Evolutionary conservation across 2,888 invertebrate species (phyloP).

Genomic region (Thysanoteuthis rhombus): DNA sequence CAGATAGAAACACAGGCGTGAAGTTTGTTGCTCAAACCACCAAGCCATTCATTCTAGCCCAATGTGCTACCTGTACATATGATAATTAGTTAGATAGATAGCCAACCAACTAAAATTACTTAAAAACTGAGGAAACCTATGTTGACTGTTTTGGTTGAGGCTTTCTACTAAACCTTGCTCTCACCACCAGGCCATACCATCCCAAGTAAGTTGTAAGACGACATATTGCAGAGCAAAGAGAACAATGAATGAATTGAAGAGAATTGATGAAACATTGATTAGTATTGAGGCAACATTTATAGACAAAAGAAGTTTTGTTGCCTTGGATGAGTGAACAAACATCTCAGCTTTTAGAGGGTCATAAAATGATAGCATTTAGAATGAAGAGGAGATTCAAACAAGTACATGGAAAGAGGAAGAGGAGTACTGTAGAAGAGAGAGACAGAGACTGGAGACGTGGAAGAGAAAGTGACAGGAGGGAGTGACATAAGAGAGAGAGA

Average conservation of each 20-base stretch:
- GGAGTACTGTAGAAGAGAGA: background rate
- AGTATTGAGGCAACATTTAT: background rate
- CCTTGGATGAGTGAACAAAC: background rate
- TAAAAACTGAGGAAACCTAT: too few relatives aligned
- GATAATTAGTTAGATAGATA: too few relatives aligned
- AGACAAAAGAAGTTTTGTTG: constrained; percentile 12
- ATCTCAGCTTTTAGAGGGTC: background rate
- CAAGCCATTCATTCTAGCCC: too few relatives aligned
- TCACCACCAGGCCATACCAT: too few relatives aligned
- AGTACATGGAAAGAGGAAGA: background rate
- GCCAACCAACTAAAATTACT: too few relatives aligned
- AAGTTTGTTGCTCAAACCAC: background rate
- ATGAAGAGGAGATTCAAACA: background rate
- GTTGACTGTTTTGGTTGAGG: too few relatives aligned
- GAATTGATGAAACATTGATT: background rate
- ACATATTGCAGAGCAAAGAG: too few relatives aligned
- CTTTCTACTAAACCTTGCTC: too few relatives aligned
- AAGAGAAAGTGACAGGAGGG: background rate
- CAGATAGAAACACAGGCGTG: background rate
- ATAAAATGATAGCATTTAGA: background rate
- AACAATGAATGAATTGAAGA: background rate
- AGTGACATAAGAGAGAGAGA: background rate
- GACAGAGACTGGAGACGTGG: background rate
- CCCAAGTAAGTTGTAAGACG: background rate
- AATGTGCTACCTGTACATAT: too few relatives aligned